Percentiles rank a stretch among this genome's conserved stretches.
Conservation (phyloP, 2,113 vertebrate species). For the Salvelinus alpinus region DNA sequence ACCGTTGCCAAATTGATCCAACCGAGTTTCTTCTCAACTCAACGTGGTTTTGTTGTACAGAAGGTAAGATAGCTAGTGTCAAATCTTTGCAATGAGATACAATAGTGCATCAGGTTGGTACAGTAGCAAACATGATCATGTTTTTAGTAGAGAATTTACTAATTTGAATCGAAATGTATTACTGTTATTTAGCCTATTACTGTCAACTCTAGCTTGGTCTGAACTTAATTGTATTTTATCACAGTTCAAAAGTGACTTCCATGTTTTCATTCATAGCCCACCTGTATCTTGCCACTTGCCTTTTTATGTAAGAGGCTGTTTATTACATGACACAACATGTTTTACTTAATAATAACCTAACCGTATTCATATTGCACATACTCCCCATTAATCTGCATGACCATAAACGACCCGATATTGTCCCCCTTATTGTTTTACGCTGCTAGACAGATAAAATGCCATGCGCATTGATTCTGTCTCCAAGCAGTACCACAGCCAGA, state of each 20-base stretch:
- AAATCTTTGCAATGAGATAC: background rate
- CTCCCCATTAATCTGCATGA: background rate
- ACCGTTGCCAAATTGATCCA: background rate
- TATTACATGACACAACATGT: background rate
- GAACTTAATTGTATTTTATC: background rate
- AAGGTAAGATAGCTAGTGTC: background rate
- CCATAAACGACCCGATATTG: background rate
- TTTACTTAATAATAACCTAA: background rate
- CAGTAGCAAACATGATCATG: no score
- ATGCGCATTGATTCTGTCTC: constrained; percentile 8
- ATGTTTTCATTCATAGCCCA: background rate
- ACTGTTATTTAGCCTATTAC: background rate
- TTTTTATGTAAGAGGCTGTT: background rate
- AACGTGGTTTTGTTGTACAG: constrained; percentile 18
- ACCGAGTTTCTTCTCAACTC: background rate
- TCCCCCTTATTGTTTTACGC: background rate
- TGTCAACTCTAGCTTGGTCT: no score
- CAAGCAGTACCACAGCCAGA: background rate
- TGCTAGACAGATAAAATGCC: background rate
- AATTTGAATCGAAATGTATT: background rate
- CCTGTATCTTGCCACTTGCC: background rate
- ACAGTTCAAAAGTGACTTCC: background rate
- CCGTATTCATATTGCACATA: background rate
- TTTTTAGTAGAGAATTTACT: no score
- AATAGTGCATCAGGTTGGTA: background rate